Percentiles rank a stretch among this genome's conserved stretches.
These are phyloP conservation scores for Teleopsis dalmanni DNA, from an alignment of 1,140 invertebrate genomes.

Conservation along the genomic window DNA sequence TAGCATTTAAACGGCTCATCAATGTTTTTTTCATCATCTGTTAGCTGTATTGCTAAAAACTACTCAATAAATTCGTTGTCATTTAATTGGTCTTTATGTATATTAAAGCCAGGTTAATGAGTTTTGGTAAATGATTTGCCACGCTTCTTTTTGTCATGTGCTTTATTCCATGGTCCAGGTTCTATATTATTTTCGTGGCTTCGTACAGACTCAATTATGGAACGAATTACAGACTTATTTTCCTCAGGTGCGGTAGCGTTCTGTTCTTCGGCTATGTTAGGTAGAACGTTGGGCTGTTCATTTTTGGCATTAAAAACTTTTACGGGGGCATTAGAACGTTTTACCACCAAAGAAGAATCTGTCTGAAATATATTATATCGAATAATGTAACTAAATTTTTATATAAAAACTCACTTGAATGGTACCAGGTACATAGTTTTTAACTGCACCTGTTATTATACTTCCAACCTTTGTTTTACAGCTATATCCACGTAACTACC, in stretches of 20 bases:
- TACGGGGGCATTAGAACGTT: conserved; percentile 25
- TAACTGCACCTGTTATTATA: no score
- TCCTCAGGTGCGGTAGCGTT: background rate
- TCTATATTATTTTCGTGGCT: conserved; percentile 53
- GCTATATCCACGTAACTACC: no score
- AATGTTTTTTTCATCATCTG: conserved; percentile 22
- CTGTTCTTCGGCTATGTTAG: background rate
- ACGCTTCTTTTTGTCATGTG: conserved; percentile 31
- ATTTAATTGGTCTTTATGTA: conserved; percentile 32
- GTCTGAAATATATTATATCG: no score
- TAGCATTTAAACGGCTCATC: conserved; percentile 23
- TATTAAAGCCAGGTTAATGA: conserved; percentile 27
- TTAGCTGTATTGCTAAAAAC: conserved; percentile 14
- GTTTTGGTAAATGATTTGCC: conserved; percentile 21
- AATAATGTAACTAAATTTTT: no score
- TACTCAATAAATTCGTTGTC: no score
- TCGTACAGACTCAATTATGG: conserved; percentile 50
- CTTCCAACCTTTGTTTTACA: no score
- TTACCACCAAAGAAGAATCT: no score
- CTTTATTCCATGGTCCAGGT: conserved; percentile 56
- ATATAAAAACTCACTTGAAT: no score
- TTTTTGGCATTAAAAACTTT: conserved; percentile 37
- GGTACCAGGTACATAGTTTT: no score
- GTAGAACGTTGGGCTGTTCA: conserved; percentile 15
- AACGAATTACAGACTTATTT: conserved; percentile 27